Evolutionary conservation across 2,797 vertebrate genomes (phyloP), one percentile per base, ranked within the genome.

Genomic region (Ctenochaetus hawaiiensis): DNA sequence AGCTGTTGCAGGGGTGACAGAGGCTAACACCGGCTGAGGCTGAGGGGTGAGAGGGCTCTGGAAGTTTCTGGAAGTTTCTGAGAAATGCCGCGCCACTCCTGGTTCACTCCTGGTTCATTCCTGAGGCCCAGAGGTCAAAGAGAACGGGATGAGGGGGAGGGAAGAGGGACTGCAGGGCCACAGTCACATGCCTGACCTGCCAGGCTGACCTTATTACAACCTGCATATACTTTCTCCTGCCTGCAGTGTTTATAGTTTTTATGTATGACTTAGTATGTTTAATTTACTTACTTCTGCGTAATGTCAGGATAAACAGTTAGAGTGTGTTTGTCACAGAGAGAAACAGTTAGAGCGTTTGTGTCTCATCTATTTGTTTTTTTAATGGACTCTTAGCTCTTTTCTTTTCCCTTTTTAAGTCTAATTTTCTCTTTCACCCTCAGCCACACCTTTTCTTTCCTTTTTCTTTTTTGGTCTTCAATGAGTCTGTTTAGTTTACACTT

Each of bases 181-280:
- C 34, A 80, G 91, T 92, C 91, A 91, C 89, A 93, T 67, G 88
- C 82, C 84, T 89, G 93, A 93, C 89, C 92, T 92, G 85, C 86
- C 89, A 74, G 83, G 89, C 87, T 87, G 83, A 91, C 89, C 94
- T 82, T 86, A 80, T 84, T 84, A 78, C 87, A 83, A 77, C 62
- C 73, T 54, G 62, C 64, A 73, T 84, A 89, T 87, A 78, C 85
- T 83, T 81, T 57, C 72, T 48, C 52, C 52, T 82, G 69, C 51
- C 74, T 81, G 77, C 39, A 67, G 67, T 60, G 69, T 74, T 75
- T 80, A 60, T 67, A 76, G 52, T 26, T 71, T 43, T 52, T 76
- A 14, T 37, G 8, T 54, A 47, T 12, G 34, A 48, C 53, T 57
- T 23, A 66, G 18, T 44, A 11, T 41, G 30, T 52, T 47, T 59